phyloP scores from a whole-genome alignment of 2,113 vertebrate genomes.

The Platycercus adscitus region DNA sequence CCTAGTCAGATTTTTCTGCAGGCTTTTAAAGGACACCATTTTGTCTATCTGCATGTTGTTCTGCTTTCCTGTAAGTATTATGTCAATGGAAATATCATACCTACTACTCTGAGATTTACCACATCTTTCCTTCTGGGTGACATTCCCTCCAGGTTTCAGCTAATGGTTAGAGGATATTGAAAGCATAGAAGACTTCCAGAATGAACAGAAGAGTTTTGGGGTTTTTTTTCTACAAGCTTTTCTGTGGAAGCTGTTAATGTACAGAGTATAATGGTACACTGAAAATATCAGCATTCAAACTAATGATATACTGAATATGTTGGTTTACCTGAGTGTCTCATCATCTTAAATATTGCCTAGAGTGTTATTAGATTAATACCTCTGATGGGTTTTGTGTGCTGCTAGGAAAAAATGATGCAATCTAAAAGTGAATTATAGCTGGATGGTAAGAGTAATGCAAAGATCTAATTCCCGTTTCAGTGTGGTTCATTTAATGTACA shows the following conservation, averaged over 20 bases:
- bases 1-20: not conserved
- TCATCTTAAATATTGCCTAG: not conserved
- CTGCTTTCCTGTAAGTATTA: not conserved
- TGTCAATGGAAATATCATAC: not conserved
- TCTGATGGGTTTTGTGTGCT: not conserved
- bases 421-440: conserved; percentile 42
- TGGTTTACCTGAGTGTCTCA: conserved; percentile 2
- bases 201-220: not conserved
- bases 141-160: not conserved
- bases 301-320: not conserved
- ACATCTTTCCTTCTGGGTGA: not conserved
- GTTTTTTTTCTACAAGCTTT: not conserved
- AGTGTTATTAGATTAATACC: conserved; percentile 18
- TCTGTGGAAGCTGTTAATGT: not conserved
- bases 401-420: conserved; percentile 20
- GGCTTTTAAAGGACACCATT: not conserved
- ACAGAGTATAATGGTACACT: not conserved
- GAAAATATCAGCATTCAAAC: not conserved
- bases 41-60: not conserved
- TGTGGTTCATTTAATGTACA: conserved; percentile 29
- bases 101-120: not conserved
- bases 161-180: not conserved
- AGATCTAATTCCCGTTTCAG: conserved; percentile 54
- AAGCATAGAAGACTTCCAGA: not conserved
- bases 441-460: conserved; percentile 21